Conservation (phyloP, 2,113 vertebrate genomes). For the Epinephelus fuscoguttatus region DNA sequence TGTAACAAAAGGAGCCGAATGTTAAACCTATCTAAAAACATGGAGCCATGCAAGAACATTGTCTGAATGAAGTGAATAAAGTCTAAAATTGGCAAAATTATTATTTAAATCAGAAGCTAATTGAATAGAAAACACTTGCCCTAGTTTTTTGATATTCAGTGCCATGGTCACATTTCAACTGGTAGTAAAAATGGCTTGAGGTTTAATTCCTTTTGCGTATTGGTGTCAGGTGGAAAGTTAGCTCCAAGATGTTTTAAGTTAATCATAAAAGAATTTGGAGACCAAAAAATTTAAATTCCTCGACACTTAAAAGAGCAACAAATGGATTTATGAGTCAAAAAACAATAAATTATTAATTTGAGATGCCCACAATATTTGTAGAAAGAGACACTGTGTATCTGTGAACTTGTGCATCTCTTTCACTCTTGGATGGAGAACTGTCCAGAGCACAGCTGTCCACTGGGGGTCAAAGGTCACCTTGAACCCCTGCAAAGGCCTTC, state of each 20-base stretch:
- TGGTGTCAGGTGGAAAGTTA: neutral
- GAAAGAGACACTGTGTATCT: neutral
- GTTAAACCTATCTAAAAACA: neutral
- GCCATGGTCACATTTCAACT: neutral
- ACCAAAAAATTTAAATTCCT: neutral
- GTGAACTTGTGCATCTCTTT: neutral
- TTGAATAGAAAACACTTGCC: no score
- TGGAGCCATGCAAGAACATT: no score
- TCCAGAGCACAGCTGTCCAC: slow-evolving; percentile 39
- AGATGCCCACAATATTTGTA: neutral
- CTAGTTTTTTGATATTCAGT: no score
- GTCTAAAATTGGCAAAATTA: no score
- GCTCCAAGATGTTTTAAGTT: neutral
- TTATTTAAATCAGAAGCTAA: neutral
- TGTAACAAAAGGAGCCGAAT: neutral
- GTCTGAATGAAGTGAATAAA: no score
- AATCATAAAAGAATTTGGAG: neutral
- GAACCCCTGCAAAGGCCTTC: neutral
- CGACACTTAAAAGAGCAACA: neutral
- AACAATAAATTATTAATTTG: neutral
- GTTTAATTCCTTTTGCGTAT: neutral
- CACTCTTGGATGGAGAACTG: slow-evolving; percentile 4
- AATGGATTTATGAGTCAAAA: neutral
- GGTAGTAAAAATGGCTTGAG: neutral
- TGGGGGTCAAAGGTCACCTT: slow-evolving; percentile 58